Evolutionary conservation across 2,113 vertebrate species (phyloP).

Genomic region (Hippoglossus stenolepis): DNA sequence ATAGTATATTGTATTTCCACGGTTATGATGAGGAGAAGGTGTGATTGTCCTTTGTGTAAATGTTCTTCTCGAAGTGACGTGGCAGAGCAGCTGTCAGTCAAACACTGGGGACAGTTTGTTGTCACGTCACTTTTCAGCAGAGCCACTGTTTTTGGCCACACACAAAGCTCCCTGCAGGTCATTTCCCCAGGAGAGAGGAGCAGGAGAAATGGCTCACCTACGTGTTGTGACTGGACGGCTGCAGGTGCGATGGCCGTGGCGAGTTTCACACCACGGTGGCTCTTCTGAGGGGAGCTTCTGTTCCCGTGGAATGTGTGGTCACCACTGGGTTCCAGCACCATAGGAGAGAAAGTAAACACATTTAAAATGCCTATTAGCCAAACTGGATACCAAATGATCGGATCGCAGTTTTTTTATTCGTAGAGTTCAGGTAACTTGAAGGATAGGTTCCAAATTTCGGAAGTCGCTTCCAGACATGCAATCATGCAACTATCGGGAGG

Average conservation of each 20-base stretch:
- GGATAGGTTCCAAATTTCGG: not conserved
- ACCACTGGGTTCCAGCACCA: not conserved
- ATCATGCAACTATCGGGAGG: too few relatives aligned
- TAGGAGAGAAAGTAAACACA: not conserved
- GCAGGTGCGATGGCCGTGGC: constrained; percentile 61
- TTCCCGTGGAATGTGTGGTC: constrained; percentile 16
- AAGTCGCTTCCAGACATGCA: too few relatives aligned
- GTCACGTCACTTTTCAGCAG: constrained; percentile 23
- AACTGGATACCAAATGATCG: not conserved
- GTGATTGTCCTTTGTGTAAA: not conserved
- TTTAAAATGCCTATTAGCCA: not conserved
- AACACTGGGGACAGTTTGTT: constrained; percentile 41
- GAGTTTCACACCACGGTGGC: constrained; percentile 57
- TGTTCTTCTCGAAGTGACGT: constrained; percentile 8
- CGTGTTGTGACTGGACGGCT: constrained; percentile 60
- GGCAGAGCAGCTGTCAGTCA: constrained; percentile 45
- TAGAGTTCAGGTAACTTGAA: not conserved
- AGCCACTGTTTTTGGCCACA: constrained; percentile 66
- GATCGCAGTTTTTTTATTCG: not conserved
- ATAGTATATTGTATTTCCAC: not conserved
- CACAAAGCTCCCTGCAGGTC: constrained; percentile 66
- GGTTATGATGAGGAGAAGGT: not conserved
- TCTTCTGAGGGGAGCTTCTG: constrained; percentile 29
- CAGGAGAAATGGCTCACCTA: constrained; percentile 42
- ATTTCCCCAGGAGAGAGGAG: constrained; percentile 30